Evolutionary conservation across 2,888 invertebrate species (phyloP).

Genomic region (Chydorus sphaericus): DNA sequence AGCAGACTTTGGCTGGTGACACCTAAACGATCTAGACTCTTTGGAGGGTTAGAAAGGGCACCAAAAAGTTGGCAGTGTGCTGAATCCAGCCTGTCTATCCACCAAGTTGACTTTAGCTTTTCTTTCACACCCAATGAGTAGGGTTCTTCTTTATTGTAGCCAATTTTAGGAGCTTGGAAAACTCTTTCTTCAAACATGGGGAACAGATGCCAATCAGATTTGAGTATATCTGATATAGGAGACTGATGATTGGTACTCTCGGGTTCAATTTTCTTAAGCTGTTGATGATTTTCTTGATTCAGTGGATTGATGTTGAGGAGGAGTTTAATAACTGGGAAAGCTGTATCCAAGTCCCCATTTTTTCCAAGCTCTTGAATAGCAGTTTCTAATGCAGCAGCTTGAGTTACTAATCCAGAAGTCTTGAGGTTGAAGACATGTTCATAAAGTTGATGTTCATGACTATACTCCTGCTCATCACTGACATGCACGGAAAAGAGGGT

Average conservation of each 20-base stretch:
- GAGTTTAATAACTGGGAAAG: background rate
- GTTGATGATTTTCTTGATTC: background rate
- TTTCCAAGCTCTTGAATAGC: background rate
- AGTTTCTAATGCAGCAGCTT: background rate
- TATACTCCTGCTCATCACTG: background rate
- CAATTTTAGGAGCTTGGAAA: background rate
- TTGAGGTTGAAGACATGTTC: background rate
- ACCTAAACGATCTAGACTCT: constrained; percentile 3
- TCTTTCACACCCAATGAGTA: background rate
- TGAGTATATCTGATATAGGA: background rate
- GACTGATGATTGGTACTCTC: background rate
- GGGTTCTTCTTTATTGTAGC: background rate
- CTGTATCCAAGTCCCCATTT: background rate
- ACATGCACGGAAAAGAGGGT: background rate
- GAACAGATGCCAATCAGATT: background rate
- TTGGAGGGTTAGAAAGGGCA: background rate
- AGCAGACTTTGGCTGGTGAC: background rate
- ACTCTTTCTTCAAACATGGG: background rate
- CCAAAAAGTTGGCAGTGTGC: background rate
- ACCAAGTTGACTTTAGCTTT: background rate
- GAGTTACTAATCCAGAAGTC: background rate
- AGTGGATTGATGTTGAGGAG: background rate
- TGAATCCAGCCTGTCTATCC: background rate
- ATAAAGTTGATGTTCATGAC: background rate
- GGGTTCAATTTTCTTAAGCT: background rate